Conservation (phyloP, 2,113 vertebrate genomes). For the Clarias magur region DNA sequence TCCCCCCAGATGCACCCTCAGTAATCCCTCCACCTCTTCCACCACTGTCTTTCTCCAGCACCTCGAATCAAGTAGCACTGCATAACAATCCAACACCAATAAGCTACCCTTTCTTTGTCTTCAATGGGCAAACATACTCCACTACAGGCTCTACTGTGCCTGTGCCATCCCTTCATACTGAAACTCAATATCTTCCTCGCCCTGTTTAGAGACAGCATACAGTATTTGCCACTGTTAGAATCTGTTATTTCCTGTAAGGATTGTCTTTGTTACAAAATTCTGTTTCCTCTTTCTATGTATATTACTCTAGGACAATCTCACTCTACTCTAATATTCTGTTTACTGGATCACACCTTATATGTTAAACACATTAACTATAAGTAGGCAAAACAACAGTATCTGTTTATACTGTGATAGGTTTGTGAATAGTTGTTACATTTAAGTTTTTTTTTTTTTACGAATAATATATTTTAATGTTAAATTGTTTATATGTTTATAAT, state of each 20-base stretch:
- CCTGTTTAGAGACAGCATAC: constrained; percentile 30
- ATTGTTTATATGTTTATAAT: constrained; percentile 26
- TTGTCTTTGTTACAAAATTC: neutral
- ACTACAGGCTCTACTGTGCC: constrained; percentile 38
- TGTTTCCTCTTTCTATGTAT: neutral
- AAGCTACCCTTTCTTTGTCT: constrained; percentile 54
- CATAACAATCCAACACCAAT: constrained; percentile 19
- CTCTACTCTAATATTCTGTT: neutral
- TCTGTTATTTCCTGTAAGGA: neutral
- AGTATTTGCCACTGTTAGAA: constrained; percentile 5
- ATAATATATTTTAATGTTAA: constrained; percentile 26
- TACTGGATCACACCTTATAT: neutral
- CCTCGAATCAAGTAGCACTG: constrained; percentile 14
- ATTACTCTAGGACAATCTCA: neutral
- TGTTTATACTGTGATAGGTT: constrained; percentile 34
- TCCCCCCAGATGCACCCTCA: neutral
- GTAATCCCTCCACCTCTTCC: constrained; percentile 13
- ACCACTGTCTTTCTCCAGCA: constrained; percentile 13
- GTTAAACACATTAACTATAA: constrained; percentile 10
- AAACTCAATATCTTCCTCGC: constrained; percentile 36
- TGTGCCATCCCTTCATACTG: constrained; percentile 2
- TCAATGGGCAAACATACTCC: constrained; percentile 52
- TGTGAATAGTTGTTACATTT: constrained; percentile 33
- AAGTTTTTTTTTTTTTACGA: constrained; percentile 1
- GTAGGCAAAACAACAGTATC: neutral